Conservation (phyloP, 2,113 vertebrate species). For the Callipepla squamata region DNA sequence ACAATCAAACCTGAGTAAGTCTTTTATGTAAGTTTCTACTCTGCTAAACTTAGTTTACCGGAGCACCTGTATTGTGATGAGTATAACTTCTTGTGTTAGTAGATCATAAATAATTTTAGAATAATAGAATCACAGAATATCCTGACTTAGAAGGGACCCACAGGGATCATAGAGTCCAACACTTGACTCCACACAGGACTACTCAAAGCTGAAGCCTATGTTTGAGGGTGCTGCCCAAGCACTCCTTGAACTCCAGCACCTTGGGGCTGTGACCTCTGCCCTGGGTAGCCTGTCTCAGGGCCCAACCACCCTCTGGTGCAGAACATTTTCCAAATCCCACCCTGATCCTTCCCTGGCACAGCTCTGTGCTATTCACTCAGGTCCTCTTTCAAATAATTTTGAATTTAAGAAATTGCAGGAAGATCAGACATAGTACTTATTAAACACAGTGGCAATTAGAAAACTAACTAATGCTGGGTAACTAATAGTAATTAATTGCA, state of each 20-base stretch:
- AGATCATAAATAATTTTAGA: neutral
- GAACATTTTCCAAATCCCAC: neutral
- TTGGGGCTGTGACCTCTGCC: neutral
- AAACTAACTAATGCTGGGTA: neutral
- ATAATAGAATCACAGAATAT: neutral
- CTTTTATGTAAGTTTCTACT: neutral
- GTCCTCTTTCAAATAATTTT: neutral
- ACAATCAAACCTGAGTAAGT: neutral
- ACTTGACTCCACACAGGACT: neutral
- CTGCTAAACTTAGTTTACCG: rapidly evolving
- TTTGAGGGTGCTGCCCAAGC: neutral
- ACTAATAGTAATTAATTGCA: neutral
- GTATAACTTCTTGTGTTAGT: neutral
- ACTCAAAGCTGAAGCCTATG: neutral
- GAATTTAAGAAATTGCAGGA: neutral
- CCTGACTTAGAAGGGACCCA: neutral
- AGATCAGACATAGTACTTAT: neutral
- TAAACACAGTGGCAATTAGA: neutral
- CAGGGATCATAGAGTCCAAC: neutral
- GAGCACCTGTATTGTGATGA: rapidly evolving
- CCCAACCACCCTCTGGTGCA: neutral
- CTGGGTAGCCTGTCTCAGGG: neutral
- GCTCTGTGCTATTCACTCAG: neutral
- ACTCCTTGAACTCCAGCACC: neutral
- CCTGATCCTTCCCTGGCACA: neutral